A percentile compares a stretch with the other conserved stretches of the same genome.
Evolutionary conservation across 53 echinoderm and acorn worm species (phyloP).

Genomic region (Glandiceps talaboti): DNA sequence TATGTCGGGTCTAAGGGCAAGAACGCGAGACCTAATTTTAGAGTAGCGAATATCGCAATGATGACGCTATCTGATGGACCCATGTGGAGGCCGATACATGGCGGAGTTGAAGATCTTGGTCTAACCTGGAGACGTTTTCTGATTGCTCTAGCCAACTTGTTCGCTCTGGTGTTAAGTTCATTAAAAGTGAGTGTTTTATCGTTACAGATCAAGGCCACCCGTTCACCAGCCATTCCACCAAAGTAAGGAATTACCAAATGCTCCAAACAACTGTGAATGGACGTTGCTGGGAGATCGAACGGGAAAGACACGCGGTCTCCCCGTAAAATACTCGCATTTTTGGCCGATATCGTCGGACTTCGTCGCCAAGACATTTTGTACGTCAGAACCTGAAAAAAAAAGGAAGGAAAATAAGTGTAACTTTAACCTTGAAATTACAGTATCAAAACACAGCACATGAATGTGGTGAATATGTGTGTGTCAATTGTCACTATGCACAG

Average conservation of each 20-base stretch:
- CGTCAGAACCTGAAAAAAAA: too few relatives aligned
- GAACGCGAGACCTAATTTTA: neutral
- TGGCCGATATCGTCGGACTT: neutral
- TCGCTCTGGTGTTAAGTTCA: neutral
- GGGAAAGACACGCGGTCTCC: neutral
- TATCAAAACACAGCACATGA: too few relatives aligned
- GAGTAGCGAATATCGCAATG: neutral
- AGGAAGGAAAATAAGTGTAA: too few relatives aligned
- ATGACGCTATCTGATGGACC: neutral
- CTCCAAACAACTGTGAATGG: neutral
- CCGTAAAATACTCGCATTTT: neutral
- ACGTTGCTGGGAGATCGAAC: neutral
- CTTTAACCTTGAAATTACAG: too few relatives aligned
- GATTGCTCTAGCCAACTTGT: neutral
- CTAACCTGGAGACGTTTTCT: neutral
- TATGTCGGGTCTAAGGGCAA: neutral
- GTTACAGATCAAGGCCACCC: neutral
- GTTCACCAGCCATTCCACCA: neutral
- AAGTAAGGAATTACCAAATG: neutral
- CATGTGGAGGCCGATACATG: neutral
- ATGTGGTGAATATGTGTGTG: too few relatives aligned
- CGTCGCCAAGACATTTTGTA: neutral
- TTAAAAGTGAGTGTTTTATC: neutral
- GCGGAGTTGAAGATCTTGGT: neutral
- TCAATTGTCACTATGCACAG: too few relatives aligned